Conservation (phyloP, 2,888 invertebrate genomes). For the Orthosia gothica region DNA sequence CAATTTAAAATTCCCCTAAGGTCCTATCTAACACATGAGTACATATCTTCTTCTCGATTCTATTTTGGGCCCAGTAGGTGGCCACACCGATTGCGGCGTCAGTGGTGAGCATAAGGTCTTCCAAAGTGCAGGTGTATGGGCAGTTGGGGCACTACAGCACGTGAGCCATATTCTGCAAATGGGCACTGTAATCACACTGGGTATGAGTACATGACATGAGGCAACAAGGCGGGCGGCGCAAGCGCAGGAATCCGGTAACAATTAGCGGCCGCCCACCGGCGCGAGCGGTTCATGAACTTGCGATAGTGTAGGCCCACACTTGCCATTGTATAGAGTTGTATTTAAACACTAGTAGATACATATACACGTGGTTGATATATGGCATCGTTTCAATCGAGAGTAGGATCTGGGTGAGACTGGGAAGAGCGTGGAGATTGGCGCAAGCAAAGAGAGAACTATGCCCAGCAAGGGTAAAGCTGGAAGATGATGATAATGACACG, state of each 20-base stretch:
- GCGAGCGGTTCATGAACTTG: constrained; percentile 77
- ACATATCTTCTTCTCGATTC: too few relatives aligned
- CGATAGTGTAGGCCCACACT: constrained; percentile 49
- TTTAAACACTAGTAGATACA: neutral
- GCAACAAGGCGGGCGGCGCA: constrained; percentile 57
- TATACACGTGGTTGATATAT: neutral
- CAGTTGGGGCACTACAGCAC: too few relatives aligned
- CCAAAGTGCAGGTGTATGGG: too few relatives aligned
- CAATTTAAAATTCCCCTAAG: neutral
- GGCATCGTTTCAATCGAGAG: too few relatives aligned
- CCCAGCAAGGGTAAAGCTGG: neutral
- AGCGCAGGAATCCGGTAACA: constrained; percentile 83
- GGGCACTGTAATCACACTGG: too few relatives aligned
- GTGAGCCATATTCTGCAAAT: too few relatives aligned
- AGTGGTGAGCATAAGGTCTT: too few relatives aligned
- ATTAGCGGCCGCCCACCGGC: constrained; percentile 81
- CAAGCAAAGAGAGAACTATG: neutral
- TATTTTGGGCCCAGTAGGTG: too few relatives aligned
- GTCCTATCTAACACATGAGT: neutral
- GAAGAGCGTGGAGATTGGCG: neutral
- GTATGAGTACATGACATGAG: constrained; percentile 7
- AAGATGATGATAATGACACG: neutral
- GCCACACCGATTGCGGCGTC: too few relatives aligned
- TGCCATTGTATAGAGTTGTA: constrained; percentile 13
- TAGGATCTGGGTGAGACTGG: neutral